Evolutionary conservation across 1,140 invertebrate genomes (phyloP), one percentile per base, ranked within the genome.

Genomic region (Drosophila setifemur): DNA sequence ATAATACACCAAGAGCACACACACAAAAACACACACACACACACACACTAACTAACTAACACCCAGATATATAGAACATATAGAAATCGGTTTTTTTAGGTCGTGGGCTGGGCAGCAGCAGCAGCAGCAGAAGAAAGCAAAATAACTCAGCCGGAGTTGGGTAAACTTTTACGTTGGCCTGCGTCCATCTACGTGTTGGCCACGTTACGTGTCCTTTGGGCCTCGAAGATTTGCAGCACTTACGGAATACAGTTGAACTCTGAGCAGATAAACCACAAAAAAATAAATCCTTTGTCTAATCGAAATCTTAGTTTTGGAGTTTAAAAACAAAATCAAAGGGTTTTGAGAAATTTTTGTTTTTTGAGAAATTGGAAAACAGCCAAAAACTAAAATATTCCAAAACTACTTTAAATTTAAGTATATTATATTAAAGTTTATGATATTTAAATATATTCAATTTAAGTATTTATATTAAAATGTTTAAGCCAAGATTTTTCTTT

Each of bases 61-160:
- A 45, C 21, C 26, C 5, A 45, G 33, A 37, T 14, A 37, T 1
- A 37, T 37, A 37, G 42, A 52, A 54, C 69, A 42, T 31, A 66
- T 47, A 69, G 64, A 69, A 69, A 69, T 69, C 50, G 66, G n/a
- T 70, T 69, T 83, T 81, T 83, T 83, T 79, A 75, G 61, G 73
- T 77, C 78, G 73, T 82, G 68, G 54, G 50, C 40, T 81, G 50
- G 60, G 42, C 39, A 40, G 21, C 29, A 29, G 29, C 8, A 9
- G 6, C 25, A 40, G 14, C 8, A 48, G 31, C 29, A 21, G 28
- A 63, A 49, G 39, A 63, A 63, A 61, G 53, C 35, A 68, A 70
- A 48, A 43, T 33, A 44, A 33, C 25, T 14, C 54, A 53, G 42
- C 52, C 37, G 57, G 50, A 25, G 29, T 21, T 16, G 7, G 29